A percentile compares a stretch with the other conserved stretches of the same genome.
Conservation (phyloP, 2,113 vertebrate genomes). For the Ictidomys tridecemlineatus region DNA sequence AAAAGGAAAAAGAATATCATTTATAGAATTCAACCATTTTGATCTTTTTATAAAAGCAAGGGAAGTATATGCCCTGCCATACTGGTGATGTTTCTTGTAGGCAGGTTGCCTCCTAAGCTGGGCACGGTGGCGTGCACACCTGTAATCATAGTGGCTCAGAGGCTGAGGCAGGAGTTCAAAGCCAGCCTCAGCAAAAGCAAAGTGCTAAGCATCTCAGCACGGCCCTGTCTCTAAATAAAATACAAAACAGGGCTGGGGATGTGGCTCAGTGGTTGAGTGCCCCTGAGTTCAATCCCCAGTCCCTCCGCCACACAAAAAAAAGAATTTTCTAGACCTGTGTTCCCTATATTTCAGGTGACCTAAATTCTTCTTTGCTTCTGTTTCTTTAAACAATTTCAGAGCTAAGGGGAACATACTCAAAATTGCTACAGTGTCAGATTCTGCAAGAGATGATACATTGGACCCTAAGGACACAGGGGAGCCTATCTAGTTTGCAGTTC, state of each 20-base stretch:
- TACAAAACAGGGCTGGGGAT: too few species aligned
- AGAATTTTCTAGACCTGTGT: neutral
- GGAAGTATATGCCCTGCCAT: neutral
- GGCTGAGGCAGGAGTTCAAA: too few species aligned
- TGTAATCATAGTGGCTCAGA: too few species aligned
- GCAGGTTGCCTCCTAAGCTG: too few species aligned
- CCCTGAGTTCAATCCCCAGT: too few species aligned
- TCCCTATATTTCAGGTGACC: neutral
- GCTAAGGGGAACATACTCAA: neutral
- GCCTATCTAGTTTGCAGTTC: neutral
- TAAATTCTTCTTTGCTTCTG: neutral
- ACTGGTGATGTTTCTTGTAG: too few species aligned
- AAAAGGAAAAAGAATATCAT: neutral
- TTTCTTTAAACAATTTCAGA: neutral
- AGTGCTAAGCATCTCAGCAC: too few species aligned
- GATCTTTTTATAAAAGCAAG: neutral
- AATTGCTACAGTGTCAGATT: neutral
- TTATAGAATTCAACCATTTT: neutral
- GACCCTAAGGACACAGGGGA: neutral
- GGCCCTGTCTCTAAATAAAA: too few species aligned
- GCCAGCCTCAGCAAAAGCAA: too few species aligned
- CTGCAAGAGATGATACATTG: neutral
- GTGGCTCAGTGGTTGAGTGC: too few species aligned
- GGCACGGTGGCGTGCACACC: too few species aligned
- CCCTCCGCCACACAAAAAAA: too few species aligned